Evolutionary conservation across 2,113 vertebrate species (phyloP), one percentile per base, ranked within the genome.

Genomic region (Marcusenius ussheri): DNA sequence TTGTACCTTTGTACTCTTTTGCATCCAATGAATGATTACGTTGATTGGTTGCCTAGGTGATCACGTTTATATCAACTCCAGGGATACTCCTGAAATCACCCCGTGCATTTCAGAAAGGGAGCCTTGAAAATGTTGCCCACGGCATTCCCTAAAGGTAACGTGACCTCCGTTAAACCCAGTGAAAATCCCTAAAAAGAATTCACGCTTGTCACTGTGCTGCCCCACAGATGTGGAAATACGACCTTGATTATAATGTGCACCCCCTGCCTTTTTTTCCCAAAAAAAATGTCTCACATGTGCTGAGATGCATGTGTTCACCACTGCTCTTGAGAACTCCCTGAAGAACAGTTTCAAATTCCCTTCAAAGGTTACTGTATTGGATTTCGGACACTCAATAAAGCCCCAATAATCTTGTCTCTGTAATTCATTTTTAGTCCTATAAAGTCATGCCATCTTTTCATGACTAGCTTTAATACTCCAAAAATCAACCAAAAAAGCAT

Each of bases 341-440:
- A 90, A 88, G 87, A 47, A 31, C 39, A 47, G 50, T 88, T 88
- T 89, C 77, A 90, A 90, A 90, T 90, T 90, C 87, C 87, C 90
- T 58, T 90, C 51, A 90, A 90, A 90, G 87, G 90, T 90, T 90
- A 90, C 90, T 88, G 49, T 88, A 88, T 90, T 90, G 90, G 87
- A 90, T 90, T 90, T 88, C 83, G 87, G 90, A 90, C 90, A 88
- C 50, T 90, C 90, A 90, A 88, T 88, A 88, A 88, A 58, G 90
- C 87, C 49, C 74, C 87, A 84, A 83, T 90, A 90, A 88, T 90
- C 87, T 90, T 66, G 90, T 70, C 49, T 83, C 87, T 27, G 89
- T 88, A 88, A 88, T 70, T 90, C 86, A 88, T 88, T 90, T 90
- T 88, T 53, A 66, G 56, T 90, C 83, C 86, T 9, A 11, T 45